Conservation (phyloP, 2,888 invertebrate species). For the Cryptops parisi region DNA sequence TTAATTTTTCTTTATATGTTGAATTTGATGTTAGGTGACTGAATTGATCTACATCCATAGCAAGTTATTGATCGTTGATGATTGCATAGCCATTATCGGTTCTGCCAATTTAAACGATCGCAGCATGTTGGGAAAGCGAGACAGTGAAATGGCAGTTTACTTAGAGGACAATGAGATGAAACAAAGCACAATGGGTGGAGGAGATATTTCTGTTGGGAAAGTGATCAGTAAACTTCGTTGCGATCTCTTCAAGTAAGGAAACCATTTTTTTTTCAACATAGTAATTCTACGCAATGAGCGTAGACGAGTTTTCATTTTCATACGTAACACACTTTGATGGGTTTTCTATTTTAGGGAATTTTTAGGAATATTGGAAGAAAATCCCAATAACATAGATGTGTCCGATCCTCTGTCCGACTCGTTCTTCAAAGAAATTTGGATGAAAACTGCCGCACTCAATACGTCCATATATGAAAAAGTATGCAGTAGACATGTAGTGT, state of each 20-base stretch:
- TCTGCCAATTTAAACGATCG: constrained; percentile 97
- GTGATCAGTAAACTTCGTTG: constrained; percentile 74
- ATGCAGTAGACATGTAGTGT: too few species aligned
- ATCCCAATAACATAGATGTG: constrained; percentile 40
- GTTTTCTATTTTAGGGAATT: constrained; percentile 50
- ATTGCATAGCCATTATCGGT: constrained; percentile 79
- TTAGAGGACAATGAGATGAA: constrained; percentile 50
- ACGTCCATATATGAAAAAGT: constrained; percentile 79
- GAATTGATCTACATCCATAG: constrained; percentile 96
- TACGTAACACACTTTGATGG: background rate
- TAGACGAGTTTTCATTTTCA: constrained; percentile 7
- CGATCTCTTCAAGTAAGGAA: constrained; percentile 49
- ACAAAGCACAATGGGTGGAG: constrained; percentile 70
- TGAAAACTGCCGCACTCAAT: constrained; percentile 60
- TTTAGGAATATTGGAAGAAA: constrained; percentile 51
- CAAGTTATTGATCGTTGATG: constrained; percentile 89
- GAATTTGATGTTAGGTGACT: too few species aligned
- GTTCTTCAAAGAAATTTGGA: constrained; percentile 78
- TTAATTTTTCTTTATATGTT: constrained; percentile 14
- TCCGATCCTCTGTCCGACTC: constrained; percentile 63
- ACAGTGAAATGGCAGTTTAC: constrained; percentile 84
- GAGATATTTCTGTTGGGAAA: constrained; percentile 62
- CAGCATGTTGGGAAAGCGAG: constrained; percentile 82
- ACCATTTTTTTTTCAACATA: background rate
- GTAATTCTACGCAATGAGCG: too few species aligned